A percentile compares a stretch with the other conserved stretches of the same genome.
These are phyloP conservation scores for Pollenia angustigena DNA, from an alignment of 2,888 invertebrate genomes.

Conservation along the genomic window DNA sequence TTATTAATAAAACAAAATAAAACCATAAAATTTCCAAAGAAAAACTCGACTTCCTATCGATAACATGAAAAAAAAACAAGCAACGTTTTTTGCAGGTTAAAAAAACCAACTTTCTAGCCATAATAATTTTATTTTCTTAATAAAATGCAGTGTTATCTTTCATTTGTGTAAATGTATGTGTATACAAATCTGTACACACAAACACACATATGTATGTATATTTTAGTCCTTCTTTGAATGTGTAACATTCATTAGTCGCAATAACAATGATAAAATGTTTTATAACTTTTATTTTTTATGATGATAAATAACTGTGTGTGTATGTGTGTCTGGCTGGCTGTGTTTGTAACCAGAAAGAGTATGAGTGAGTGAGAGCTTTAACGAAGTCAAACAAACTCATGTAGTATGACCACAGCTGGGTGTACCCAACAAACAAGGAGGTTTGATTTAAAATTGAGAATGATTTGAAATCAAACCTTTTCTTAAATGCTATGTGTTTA, in stretches of 20 bases:
- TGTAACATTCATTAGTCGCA: constrained; percentile 68
- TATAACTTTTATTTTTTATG: constrained; percentile 63
- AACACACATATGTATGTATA: not conserved
- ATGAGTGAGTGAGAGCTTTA: constrained; percentile 28
- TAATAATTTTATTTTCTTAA: constrained; percentile 35
- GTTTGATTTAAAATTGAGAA: constrained; percentile 14
- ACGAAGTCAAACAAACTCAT: not conserved
- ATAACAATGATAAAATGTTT: constrained; percentile 71
- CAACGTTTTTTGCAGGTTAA: not conserved
- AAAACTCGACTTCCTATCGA: constrained; percentile 8
- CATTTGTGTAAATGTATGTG: not conserved
- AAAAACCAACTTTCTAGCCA: constrained; percentile 42
- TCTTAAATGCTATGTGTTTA: too few relatives aligned
- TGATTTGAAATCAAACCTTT: too few relatives aligned
- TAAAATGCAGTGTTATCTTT: constrained; percentile 45
- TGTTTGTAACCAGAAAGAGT: not conserved
- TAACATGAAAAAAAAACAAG: constrained; percentile 4
- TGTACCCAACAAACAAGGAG: not conserved
- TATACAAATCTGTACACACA: not conserved
- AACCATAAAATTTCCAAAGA: not conserved
- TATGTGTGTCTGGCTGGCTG: not conserved
- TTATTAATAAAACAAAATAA: not conserved
- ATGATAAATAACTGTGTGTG: constrained; percentile 41
- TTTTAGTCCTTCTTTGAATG: constrained; percentile 19
- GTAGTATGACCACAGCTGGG: not conserved